Base-by-base conservation (phyloP, 2,888 invertebrate genomes). In the Epicampocera succincta region DNA sequence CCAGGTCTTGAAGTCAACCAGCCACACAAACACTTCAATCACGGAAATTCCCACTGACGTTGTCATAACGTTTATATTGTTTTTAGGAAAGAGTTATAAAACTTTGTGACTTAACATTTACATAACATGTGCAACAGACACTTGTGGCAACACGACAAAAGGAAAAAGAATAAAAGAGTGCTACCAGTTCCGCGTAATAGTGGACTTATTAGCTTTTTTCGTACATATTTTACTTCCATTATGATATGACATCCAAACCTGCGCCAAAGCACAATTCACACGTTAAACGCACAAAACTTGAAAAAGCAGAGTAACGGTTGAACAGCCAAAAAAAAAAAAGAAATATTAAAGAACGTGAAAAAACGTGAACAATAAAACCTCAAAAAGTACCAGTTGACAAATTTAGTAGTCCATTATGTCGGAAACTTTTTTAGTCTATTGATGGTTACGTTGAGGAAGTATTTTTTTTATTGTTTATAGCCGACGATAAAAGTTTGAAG, bases 161-260 rank as follows among this genome's bases (percentile, higher is more conserved):
- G 17, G 6, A 44, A 52, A 40, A 48, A 60, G n/a, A 54, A 52
- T 44, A 68, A 60, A 61, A 38, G 19, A 38, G 3, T 33, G 17
- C 15, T 40, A 58, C 63, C 60, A 77, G 81, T 81, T 77, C 77
- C 73, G 73, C 73, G 76, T 76, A 76, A 81, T 56, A 42, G n/a
- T 61, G 50, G 21, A 66, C 63, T 19, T 61, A 46, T 1, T n/a
- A n/a, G n/a, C n/a, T 33, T 65, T 4, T 61, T 1, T 61, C n/a
- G n/a, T n/a, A 21, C 11, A 6, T 29, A 8, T 12, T 40, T 50
- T 56, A 13, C 38, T 61, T 15, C 48, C 63, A 69, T 12, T 56
- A 15, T 15, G 50, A 56, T 46, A 33, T 63, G 29, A 63, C 42
- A 40, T 2, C 1, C 58, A 68, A 66, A 61, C 52, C 38, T 40